A percentile compares a stretch with the other conserved stretches of the same genome.
These are phyloP conservation scores for Nomada ruficornis DNA, from an alignment of 2,888 invertebrate species.

Conservation along the genomic window DNA sequence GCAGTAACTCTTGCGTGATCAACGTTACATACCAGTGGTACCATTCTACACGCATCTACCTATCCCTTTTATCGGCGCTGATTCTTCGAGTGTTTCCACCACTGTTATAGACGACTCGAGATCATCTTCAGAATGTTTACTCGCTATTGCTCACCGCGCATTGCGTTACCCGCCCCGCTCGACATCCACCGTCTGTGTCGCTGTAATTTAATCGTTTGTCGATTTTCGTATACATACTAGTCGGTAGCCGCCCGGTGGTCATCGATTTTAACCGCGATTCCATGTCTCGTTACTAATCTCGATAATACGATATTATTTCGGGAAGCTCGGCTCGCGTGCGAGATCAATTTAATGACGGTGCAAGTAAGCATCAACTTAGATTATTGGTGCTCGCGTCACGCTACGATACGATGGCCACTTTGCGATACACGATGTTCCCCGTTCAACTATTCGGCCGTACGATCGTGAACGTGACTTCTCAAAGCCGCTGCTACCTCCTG, in stretches of 20 bases:
- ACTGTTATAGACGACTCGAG: conserved; percentile 25
- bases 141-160: neutral
- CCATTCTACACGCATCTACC: conserved; percentile 12
- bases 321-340: conserved; percentile 38
- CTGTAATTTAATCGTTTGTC: conserved; percentile 25
- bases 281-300: conserved; percentile 37
- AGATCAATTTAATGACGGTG: conserved; percentile 33
- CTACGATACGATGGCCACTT: conserved; percentile 31
- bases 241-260: conserved; percentile 12
- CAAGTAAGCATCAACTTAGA: conserved; percentile 27
- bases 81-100: conserved; percentile 27
- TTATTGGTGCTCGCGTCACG: conserved; percentile 37
- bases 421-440: conserved; percentile 23
- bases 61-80: conserved; percentile 34
- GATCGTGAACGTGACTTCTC: conserved; percentile 38
- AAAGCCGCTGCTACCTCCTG: conserved; percentile 2
- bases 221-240: conserved; percentile 28
- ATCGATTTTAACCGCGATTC: conserved; percentile 46
- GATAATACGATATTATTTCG: conserved; percentile 45
- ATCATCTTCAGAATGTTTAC: conserved; percentile 38
- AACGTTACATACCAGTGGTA: conserved; percentile 46
- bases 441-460: conserved; percentile 14
- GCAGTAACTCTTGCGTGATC: conserved; percentile 61
- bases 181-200: neutral
- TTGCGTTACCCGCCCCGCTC: neutral